Conservation (phyloP, 2,113 vertebrate genomes). For the Heteronetta atricapilla region DNA sequence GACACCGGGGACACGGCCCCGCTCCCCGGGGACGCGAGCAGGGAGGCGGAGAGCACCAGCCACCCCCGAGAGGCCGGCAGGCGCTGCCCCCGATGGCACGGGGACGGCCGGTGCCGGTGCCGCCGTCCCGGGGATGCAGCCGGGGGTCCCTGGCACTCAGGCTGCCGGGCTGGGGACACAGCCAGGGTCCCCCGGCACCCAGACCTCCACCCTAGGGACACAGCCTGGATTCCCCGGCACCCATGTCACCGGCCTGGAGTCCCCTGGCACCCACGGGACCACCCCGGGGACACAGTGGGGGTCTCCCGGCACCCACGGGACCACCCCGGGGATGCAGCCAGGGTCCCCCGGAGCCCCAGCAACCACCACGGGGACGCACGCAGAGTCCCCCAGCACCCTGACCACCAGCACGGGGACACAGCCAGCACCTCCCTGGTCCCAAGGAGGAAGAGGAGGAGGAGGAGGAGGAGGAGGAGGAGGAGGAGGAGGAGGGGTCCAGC, state of each 20-base stretch:
- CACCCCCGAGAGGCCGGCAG: neutral
- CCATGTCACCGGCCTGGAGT: too few species aligned
- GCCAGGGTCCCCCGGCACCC: neutral
- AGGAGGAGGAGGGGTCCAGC: neutral
- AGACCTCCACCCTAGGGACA: neutral
- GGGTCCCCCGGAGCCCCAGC: rapidly evolving
- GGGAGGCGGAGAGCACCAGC: neutral
- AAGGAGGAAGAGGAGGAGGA: too few species aligned
- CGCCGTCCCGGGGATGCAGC: neutral
- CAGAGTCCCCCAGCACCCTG: neutral
- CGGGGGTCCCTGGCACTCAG: rapidly evolving
- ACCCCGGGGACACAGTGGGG: neutral
- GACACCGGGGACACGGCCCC: neutral
- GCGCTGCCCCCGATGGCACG: rapidly evolving
- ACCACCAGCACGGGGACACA: neutral
- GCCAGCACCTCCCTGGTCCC: too few species aligned
- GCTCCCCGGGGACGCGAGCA: neutral
- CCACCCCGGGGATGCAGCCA: neutral
- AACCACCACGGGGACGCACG: rapidly evolving
- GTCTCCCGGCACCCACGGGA: too few species aligned
- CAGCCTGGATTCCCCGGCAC: neutral
- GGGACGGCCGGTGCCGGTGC: neutral
- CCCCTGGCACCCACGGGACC: too few species aligned
- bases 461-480: neutral
- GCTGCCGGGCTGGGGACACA: too few species aligned